These are phyloP conservation scores for Passer montanus DNA, from an alignment of 2,113 vertebrate genomes.

Conservation along the genomic window DNA sequence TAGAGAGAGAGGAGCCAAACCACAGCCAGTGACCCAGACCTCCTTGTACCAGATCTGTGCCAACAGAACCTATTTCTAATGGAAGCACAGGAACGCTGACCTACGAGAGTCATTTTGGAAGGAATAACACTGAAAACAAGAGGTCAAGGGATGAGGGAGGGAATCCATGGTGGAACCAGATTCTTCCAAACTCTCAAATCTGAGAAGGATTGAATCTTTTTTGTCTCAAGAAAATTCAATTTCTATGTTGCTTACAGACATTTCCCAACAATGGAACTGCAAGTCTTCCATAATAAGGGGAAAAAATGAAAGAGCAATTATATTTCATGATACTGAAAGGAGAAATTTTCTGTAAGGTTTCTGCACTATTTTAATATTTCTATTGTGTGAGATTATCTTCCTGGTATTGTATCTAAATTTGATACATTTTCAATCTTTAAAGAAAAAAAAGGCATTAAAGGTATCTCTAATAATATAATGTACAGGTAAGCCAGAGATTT, in stretches of 20 bases:
- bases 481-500: background rate
- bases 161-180: background rate
- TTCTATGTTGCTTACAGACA: background rate
- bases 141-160: background rate
- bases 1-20: background rate
- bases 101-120: background rate
- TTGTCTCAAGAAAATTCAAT: background rate
- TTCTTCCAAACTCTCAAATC: background rate
- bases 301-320: background rate
- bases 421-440: background rate
- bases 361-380: background rate
- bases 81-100: background rate
- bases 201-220: background rate
- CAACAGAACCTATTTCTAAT: background rate
- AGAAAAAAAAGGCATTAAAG: background rate
- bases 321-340: background rate
- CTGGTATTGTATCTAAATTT: background rate
- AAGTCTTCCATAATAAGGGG: background rate
- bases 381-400: background rate
- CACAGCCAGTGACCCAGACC: background rate
- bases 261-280: background rate
- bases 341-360: background rate
- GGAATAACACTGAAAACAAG: background rate
- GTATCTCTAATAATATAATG: background rate
- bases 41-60: too few species aligned